Evolutionary conservation across 2,888 invertebrate genomes (phyloP), one percentile per base, ranked within the genome.

Genomic region (Tridacna crocea): DNA sequence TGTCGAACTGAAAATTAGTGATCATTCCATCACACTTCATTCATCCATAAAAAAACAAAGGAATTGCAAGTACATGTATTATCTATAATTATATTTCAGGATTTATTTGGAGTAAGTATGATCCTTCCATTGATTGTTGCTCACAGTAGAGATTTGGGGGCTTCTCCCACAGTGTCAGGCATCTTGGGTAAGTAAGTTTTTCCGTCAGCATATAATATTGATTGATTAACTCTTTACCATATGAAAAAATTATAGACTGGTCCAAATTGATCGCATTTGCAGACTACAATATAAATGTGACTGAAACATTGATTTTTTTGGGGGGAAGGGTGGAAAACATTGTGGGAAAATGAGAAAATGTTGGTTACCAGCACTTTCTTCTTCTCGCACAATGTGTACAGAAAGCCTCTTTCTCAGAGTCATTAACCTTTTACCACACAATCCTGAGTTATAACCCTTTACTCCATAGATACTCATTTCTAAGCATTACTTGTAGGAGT

Each of bases 101-200:
- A 94, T 85, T 87, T 94, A 65, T 90, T 94, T 86, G 94, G 92
- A 26, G 94, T 94, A 24, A 94, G 94, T 78, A 91, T 94, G 91
- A 88, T 94, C 26, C 83, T 94, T 27, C 94, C 94, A 15, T 84
- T 94, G 61, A 88, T 94, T 17, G 83, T 90, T 15, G 90, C 89
- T 12, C 91, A 93, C 82, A 91, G 91, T n/a, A 85, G 89, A 75
- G 90, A 90, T 19, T 72, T 94, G 17, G 94, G 94, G 15, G 92
- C 93, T 8, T 93, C 93, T 48, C 89, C 93, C 11, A 88, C 93
- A 46, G 22, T 92, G 0, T 89, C 90, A 72, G 94, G 94, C 24
- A 60, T 93, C 19, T 76, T 94, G 58, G 94, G 94, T 92, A 87
- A 85, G 58, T 61, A 0, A 60, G 19, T n/a, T 36, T 36, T 36